phyloP scores from a whole-genome alignment of 2,888 invertebrate genomes.

The Lumbricus terrestris region DNA sequence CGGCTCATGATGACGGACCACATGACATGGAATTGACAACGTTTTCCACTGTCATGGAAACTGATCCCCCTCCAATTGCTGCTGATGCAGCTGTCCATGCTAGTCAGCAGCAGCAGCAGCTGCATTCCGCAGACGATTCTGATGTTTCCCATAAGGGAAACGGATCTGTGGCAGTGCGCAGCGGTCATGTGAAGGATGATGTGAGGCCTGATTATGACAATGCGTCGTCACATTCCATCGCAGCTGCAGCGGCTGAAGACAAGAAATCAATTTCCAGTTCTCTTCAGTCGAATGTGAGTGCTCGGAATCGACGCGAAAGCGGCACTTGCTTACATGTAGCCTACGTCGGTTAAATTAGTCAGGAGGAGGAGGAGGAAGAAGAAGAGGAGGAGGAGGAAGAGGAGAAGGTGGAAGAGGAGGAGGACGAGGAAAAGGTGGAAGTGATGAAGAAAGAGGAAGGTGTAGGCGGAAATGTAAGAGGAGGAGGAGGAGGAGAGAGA shows the following conservation, averaged over 20 bases:
- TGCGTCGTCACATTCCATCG: not conserved
- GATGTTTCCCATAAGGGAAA: not conserved
- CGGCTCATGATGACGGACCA: not conserved
- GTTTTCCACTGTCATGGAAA: not conserved
- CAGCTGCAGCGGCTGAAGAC: not conserved
- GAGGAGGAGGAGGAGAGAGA: no score
- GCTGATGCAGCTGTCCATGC: not conserved
- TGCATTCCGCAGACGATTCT: no score
- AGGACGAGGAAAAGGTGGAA: no score
- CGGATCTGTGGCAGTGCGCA: not conserved
- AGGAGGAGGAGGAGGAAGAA: no score
- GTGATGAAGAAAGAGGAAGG: no score
- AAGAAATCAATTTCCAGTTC: not conserved
- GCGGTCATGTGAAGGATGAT: not conserved
- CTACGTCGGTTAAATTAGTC: not conserved
- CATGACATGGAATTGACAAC: not conserved
- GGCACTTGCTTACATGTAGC: no score
- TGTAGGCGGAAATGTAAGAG: no score
- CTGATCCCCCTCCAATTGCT: not conserved
- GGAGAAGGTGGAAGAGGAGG: no score
- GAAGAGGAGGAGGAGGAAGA: no score
- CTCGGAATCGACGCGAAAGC: not conserved
- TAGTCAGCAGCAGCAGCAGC: not conserved
- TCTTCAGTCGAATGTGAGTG: not conserved
- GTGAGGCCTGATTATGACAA: not conserved